Base-by-base conservation (phyloP, 2,888 invertebrate species). In the Mesorhabditis sp. region DNA sequence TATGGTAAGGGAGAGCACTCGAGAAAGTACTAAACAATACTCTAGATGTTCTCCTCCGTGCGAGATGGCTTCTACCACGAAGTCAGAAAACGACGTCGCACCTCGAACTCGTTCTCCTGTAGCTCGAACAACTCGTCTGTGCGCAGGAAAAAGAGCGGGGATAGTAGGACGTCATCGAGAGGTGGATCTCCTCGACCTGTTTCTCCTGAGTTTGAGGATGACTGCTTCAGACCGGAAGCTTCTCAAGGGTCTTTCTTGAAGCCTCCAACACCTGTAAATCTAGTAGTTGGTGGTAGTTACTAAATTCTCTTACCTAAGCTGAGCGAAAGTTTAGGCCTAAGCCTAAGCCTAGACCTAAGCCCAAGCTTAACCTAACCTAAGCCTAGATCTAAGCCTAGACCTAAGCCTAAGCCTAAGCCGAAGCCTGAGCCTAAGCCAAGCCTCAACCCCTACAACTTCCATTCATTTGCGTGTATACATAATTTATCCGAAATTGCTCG, bases 51-150 rank as follows among this genome's bases (percentile, higher is more conserved):
- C 67, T 74, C 77, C 43, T 68, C 78, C n/a, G 80, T 80, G 13
- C 72, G 80, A 4, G 80, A 80, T 63, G 80, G 80, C 43, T 80
- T 78, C 69, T 80, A 80, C 70, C 65, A 66, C 41, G 80, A 80
- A 45, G 63, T 80, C 42, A 62, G 80, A 58, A 68, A 74, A n/a
- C 66, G 76, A 10, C 69, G 80, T n/a, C 68, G 80, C 41, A 70
- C 75, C n/a, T 79, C 78, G 7, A 79, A 73, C 70, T 74, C 74
- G 5, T 74, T 77, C 66, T 75, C 77, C 28, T 70, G 65, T 42
- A 74, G 74, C 10, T 72, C 74, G 7, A 74, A 72, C 64, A 67
- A 73, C 7, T 69, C 69, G 28, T 50, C 58, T 50, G 42, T 63
- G 43, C 44, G 72, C 45, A 68, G 67, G 4, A 68, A 70, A 62